Evolutionary conservation across 1,140 invertebrate species (phyloP).

Genomic region (Ptiloglossa arizonensis): DNA sequence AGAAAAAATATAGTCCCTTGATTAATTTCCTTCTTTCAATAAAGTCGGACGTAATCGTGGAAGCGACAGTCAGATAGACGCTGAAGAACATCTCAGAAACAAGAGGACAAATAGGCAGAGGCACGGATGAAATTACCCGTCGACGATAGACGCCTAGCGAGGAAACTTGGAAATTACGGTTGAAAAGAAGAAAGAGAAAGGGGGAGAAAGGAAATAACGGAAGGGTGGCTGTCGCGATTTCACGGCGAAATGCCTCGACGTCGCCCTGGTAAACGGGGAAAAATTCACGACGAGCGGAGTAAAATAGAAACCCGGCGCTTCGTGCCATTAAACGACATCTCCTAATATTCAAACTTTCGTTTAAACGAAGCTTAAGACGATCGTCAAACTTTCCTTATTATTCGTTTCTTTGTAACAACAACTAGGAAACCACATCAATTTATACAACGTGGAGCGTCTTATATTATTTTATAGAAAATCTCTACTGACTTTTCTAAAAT

Average conservation of each 20-base stretch:
- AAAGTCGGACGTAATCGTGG: not conserved
- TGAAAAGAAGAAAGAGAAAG: constrained; percentile 7
- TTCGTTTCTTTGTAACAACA: not conserved
- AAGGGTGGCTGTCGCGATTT: constrained; percentile 8
- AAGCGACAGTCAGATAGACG: not conserved
- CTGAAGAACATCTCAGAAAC: not conserved
- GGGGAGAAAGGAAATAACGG: constrained; percentile 8
- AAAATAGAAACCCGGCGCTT: not conserved
- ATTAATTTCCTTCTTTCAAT: not conserved
- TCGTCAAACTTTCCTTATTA: not conserved
- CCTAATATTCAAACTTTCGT: not conserved
- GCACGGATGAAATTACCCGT: constrained; percentile 46
- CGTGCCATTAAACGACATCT: not conserved
- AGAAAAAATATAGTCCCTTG: too few relatives aligned
- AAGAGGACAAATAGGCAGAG: constrained; percentile 8
- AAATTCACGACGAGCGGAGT: not conserved
- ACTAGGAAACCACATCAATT: too few relatives aligned
- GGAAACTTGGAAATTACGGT: constrained; percentile 26
- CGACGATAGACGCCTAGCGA: constrained; percentile 30
- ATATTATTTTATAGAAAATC: too few relatives aligned
- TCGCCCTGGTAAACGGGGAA: not conserved
- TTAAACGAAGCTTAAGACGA: not conserved
- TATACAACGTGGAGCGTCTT: too few relatives aligned
- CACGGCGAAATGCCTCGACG: not conserved
- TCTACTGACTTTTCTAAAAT: too few relatives aligned